phyloP scores from a whole-genome alignment of 2,113 vertebrate species.

The Antennarius striatus region DNA sequence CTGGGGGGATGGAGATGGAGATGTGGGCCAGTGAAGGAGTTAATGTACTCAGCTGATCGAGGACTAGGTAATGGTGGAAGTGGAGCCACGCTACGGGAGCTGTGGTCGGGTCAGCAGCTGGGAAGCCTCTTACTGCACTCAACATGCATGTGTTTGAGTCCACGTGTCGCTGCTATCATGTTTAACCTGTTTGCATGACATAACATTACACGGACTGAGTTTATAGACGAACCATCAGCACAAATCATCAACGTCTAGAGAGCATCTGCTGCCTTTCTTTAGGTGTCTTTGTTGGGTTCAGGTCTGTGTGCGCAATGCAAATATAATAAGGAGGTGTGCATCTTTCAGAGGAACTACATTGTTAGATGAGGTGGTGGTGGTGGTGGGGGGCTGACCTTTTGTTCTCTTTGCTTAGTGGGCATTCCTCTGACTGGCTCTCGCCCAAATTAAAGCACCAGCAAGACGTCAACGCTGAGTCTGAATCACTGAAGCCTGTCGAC shows the following conservation, averaged over 20 bases:
- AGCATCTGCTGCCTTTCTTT: slow-evolving; percentile 3
- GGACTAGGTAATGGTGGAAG: slow-evolving; percentile 56
- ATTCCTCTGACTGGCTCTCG: slow-evolving; percentile 69
- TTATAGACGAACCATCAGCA: too few relatives aligned
- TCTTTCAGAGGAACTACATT: slow-evolving; percentile 20
- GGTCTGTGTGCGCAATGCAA: background rate
- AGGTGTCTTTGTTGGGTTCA: slow-evolving; percentile 15
- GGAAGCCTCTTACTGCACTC: slow-evolving; percentile 28
- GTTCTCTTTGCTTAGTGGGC: slow-evolving; percentile 75
- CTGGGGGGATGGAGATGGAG: slow-evolving; percentile 59
- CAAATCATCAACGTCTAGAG: background rate
- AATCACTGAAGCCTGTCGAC: too few relatives aligned
- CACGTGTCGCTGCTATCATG: background rate
- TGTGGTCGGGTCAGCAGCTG: slow-evolving; percentile 41
- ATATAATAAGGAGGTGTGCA: slow-evolving; percentile 1
- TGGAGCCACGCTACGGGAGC: slow-evolving; percentile 22
- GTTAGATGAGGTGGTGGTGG: slow-evolving; percentile 44
- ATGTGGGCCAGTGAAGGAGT: slow-evolving; percentile 49
- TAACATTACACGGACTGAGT: too few relatives aligned
- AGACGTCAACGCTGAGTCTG: slow-evolving; percentile 39
- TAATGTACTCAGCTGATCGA: slow-evolving; percentile 53
- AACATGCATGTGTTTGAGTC: slow-evolving; percentile 11
- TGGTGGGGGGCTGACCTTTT: slow-evolving; percentile 63
- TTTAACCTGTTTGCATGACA: background rate
- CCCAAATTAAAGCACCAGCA: slow-evolving; percentile 55